Evolutionary conservation across 2,797 vertebrate species (phyloP).

Genomic region (Argyrosomus regius): DNA sequence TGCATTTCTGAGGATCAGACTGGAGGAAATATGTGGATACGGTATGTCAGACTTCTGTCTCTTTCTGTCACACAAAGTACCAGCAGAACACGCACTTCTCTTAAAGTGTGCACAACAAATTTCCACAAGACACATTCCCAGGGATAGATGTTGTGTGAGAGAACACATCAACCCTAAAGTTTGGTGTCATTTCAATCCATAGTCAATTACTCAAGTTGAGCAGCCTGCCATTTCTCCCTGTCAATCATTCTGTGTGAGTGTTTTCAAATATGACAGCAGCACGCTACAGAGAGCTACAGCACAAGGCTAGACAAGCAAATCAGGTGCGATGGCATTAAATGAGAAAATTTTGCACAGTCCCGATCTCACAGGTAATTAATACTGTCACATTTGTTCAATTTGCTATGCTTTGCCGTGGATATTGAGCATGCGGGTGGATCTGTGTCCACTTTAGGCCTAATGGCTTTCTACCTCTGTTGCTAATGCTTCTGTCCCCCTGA

Average conservation of each 20-base stretch:
- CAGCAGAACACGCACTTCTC: conserved; percentile 1
- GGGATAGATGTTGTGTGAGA: background rate
- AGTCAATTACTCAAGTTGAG: conserved; percentile 70
- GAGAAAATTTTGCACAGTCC: conserved; percentile 27
- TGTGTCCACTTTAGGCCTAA: conserved; percentile 13
- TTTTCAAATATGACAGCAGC: conserved; percentile 50
- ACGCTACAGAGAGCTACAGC: background rate
- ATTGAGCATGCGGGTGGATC: background rate
- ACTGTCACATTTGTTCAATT: conserved; percentile 18
- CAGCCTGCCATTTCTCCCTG: conserved; percentile 46
- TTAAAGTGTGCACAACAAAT: conserved; percentile 21
- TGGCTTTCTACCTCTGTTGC: conserved; percentile 32
- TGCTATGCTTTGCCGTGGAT: background rate
- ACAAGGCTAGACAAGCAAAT: conserved; percentile 19
- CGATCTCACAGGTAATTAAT: conserved; percentile 41
- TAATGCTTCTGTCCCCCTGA: background rate
- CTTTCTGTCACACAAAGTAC: conserved; percentile 22
- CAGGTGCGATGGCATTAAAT: conserved; percentile 53
- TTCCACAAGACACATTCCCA: conserved; percentile 17
- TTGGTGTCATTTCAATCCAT: conserved; percentile 71
- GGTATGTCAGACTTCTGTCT: conserved; percentile 26
- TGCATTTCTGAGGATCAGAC: conserved; percentile 25
- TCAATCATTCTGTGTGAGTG: conserved; percentile 52
- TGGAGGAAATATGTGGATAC: conserved; percentile 27
- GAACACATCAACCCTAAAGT: conserved; percentile 27